Evolutionary conservation across 2,797 vertebrate species (phyloP).

Genomic region (Ctenopoma kingsleyae): DNA sequence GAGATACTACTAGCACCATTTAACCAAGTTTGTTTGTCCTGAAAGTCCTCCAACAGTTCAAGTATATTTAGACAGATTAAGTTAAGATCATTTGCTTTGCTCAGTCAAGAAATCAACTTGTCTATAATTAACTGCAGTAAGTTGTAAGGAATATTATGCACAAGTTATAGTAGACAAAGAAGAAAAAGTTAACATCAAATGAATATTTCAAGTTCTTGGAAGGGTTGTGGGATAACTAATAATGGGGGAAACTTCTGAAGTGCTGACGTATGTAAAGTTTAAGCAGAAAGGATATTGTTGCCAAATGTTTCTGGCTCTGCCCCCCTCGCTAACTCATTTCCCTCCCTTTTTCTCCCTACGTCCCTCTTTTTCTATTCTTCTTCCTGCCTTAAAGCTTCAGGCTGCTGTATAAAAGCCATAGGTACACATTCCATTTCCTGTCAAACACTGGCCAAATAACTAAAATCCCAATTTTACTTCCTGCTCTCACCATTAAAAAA

Average conservation of each 20-base stretch:
- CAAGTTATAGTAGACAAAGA: conserved; percentile 35
- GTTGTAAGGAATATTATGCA: conserved; percentile 42
- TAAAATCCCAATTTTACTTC: conserved; percentile 26
- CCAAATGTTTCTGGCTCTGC: conserved; percentile 36
- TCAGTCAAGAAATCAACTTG: conserved; percentile 32
- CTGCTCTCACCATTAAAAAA: conserved; percentile 23
- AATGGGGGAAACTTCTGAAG: conserved; percentile 58
- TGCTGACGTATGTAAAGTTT: conserved; percentile 67
- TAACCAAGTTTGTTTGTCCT: conserved; percentile 18
- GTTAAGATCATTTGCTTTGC: conserved; percentile 38
- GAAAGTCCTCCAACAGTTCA: conserved; percentile 18
- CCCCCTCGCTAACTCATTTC: conserved; percentile 35
- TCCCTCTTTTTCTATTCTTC: conserved; percentile 33
- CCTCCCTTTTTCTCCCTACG: conserved; percentile 24
- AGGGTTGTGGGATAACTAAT: conserved; percentile 53
- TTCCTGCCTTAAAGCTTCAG: conserved; percentile 32
- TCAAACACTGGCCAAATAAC: conserved; percentile 46
- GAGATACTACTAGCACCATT: conserved; percentile 2
- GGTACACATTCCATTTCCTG: conserved; percentile 45
- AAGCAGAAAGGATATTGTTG: conserved; percentile 59
- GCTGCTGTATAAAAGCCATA: conserved; percentile 52
- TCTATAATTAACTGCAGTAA: conserved; percentile 42
- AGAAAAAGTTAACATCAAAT: conserved; percentile 62
- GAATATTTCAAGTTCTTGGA: conserved; percentile 59
- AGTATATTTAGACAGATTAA: conserved; percentile 29